Conservation (phyloP, 2,113 vertebrate genomes). For the Cathartes aura region DNA sequence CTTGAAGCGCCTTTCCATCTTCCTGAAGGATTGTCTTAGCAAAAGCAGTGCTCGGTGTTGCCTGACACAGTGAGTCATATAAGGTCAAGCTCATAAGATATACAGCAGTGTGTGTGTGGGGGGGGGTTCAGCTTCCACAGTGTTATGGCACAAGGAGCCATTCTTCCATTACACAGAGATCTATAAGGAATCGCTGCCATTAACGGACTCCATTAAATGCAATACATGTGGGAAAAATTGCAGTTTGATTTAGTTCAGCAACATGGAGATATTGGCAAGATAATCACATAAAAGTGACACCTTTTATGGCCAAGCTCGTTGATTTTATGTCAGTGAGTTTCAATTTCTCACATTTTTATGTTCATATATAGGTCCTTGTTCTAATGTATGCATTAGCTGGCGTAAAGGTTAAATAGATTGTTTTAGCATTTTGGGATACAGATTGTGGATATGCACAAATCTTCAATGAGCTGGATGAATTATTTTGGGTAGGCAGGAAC, state of each 20-base stretch:
- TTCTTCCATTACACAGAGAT: slow-evolving; percentile 71
- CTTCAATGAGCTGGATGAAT: slow-evolving; percentile 34
- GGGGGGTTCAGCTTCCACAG: slow-evolving; percentile 8
- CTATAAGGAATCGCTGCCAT: slow-evolving; percentile 78
- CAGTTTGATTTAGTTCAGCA: slow-evolving; percentile 83
- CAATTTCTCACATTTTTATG: slow-evolving; percentile 81
- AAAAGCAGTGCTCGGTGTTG: not conserved
- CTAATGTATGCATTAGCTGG: slow-evolving; percentile 78
- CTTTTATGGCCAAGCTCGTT: slow-evolving; percentile 80
- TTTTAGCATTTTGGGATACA: slow-evolving; percentile 75
- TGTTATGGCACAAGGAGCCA: slow-evolving; percentile 46
- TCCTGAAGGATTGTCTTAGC: slow-evolving; percentile 12
- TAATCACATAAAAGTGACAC: slow-evolving; percentile 83
- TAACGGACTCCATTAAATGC: slow-evolving; percentile 80
- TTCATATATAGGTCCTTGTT: slow-evolving; percentile 70
- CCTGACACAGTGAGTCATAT: not conserved
- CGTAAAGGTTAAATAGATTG: slow-evolving; percentile 80
- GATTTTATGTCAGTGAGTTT: slow-evolving; percentile 84
- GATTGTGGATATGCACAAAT: slow-evolving; percentile 42
- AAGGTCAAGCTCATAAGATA: slow-evolving; percentile 53
- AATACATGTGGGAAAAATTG: slow-evolving; percentile 81
- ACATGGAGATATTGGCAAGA: slow-evolving; percentile 82
- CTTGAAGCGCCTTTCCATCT: not conserved
- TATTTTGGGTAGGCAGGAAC: slow-evolving; percentile 17
- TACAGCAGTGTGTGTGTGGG: not conserved